Evolutionary conservation across 92 coral and sea anemone genomes (phyloP).

Genomic region (Bergia sp.): DNA sequence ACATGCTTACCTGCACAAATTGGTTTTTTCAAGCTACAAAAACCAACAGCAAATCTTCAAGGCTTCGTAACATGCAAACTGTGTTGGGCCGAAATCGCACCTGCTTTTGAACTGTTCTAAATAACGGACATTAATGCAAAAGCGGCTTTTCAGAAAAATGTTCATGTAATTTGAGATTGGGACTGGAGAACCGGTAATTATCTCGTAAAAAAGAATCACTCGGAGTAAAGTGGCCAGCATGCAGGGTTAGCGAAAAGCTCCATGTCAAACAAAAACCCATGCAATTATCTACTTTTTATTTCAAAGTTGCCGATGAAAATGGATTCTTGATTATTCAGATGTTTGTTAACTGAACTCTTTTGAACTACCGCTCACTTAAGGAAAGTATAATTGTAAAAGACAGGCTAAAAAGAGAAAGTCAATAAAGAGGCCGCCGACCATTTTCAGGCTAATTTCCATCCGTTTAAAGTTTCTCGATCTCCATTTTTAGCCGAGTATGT

Average conservation of each 20-base stretch:
- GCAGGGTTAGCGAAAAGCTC: slow-evolving; percentile 9
- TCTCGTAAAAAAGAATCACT: slow-evolving; percentile 27
- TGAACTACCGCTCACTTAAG: slow-evolving; percentile 15
- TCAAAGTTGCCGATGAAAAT: slow-evolving; percentile 42
- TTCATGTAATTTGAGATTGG: slow-evolving; percentile 26
- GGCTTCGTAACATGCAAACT: background rate
- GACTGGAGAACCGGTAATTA: slow-evolving; percentile 18
- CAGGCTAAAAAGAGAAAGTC: background rate
- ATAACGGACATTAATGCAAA: slow-evolving; percentile 41
- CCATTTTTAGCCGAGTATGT: background rate
- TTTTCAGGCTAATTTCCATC: background rate
- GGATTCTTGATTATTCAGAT: slow-evolving; percentile 9
- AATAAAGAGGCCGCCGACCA: background rate
- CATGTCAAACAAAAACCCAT: slow-evolving; percentile 14
- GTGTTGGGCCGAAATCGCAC: background rate
- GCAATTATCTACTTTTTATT: slow-evolving; percentile 20
- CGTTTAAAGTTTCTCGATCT: background rate
- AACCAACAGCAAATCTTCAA: background rate
- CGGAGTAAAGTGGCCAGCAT: slow-evolving; percentile 11
- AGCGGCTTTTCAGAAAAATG: slow-evolving; percentile 19
- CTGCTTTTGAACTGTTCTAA: slow-evolving; percentile 25
- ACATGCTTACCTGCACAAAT: background rate
- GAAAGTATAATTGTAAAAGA: slow-evolving; percentile 13
- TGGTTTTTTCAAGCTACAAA: background rate
- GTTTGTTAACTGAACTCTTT: slow-evolving; percentile 17